phyloP scores from a whole-genome alignment of 2,888 invertebrate species.

The Linyphia triangularis region DNA sequence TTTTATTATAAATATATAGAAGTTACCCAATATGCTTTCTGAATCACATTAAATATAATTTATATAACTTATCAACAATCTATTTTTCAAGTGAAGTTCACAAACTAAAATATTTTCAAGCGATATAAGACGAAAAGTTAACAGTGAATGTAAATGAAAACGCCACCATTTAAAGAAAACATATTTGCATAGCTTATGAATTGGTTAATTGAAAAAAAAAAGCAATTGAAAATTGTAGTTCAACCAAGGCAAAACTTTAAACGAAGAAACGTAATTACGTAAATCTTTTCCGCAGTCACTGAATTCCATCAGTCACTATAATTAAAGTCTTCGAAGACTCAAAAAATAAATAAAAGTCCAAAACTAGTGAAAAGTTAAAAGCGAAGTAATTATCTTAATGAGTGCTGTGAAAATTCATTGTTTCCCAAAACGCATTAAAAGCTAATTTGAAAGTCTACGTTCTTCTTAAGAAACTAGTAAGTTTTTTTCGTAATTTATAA shows the following conservation, averaged over 20 bases:
- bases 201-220: neutral
- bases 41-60: too few relatives aligned
- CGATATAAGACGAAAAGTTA: too few relatives aligned
- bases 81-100: too few relatives aligned
- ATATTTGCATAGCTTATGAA: too few relatives aligned
- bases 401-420: constrained; percentile 48
- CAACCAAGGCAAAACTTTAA: neutral
- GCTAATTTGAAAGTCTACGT: constrained; percentile 41
- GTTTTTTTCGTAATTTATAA: neutral
- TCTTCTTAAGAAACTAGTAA: neutral
- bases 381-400: constrained; percentile 58
- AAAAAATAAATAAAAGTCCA: neutral
- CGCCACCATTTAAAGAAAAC: too few relatives aligned
- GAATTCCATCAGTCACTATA: constrained; percentile 47
- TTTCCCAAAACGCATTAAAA: constrained; percentile 60
- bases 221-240: neutral
- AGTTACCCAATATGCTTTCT: too few relatives aligned
- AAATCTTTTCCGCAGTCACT: constrained; percentile 15
- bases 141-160: too few relatives aligned
- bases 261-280: neutral
- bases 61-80: too few relatives aligned
- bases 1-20: too few relatives aligned
- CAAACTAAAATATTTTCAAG: too few relatives aligned
- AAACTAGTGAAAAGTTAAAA: constrained; percentile 44
- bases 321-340: constrained; percentile 28